phyloP scores from a whole-genome alignment of 2,113 vertebrate genomes.

The Mus musculus region DNA sequence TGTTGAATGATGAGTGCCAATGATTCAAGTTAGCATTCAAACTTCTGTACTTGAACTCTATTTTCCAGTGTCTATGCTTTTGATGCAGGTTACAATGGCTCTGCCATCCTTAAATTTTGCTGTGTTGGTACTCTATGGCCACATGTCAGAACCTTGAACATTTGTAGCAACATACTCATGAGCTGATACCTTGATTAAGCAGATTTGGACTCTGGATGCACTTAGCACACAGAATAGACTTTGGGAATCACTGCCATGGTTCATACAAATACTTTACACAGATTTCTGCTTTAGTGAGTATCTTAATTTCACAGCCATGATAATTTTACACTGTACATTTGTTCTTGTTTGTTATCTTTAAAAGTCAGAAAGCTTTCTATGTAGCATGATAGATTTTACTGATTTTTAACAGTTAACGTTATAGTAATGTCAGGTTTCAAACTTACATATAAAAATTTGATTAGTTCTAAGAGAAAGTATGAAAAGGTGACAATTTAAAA shows the following conservation, averaged over 20 bases:
- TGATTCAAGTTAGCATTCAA: neutral
- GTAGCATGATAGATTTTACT: conserved; percentile 15
- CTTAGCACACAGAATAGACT: neutral
- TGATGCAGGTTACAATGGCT: neutral
- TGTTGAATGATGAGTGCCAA: neutral
- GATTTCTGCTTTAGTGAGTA: neutral
- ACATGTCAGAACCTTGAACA: neutral
- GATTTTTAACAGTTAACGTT: neutral
- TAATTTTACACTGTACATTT: conserved; percentile 6
- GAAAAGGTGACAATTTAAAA: neutral
- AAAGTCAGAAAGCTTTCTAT: neutral
- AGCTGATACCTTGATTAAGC: neutral
- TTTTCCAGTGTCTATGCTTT: neutral
- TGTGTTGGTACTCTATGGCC: neutral
- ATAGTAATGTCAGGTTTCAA: conserved; percentile 25
- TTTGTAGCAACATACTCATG: neutral
- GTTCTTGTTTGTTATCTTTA: conserved; percentile 36
- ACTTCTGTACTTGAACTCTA: neutral
- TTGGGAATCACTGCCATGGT: neutral
- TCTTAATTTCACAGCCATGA: conserved; percentile 29
- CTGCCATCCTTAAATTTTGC: neutral
- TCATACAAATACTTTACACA: neutral
- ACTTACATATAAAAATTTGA: neutral
- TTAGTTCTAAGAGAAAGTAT: neutral
- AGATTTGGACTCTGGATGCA: neutral